Evolutionary conservation across 2,113 vertebrate species (phyloP), one percentile per base, ranked within the genome.

Genomic region (Datnioides undecimradiatus): DNA sequence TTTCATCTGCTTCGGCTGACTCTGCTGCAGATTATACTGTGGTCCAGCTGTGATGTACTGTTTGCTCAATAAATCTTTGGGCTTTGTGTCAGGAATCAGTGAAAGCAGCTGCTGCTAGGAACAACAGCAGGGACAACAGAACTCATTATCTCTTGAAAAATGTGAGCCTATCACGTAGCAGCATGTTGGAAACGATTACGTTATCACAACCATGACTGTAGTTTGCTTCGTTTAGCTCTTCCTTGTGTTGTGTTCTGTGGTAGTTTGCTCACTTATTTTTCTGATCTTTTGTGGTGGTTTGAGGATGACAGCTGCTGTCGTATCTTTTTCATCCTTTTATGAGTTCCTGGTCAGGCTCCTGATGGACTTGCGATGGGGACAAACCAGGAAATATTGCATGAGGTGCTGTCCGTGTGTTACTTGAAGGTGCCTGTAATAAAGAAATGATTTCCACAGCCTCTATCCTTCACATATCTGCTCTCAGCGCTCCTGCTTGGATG

Each of bases 81-180:
- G 34, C 60, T 84, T 70, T 81, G 73, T 81, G 69, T 87, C 70
- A 54, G 59, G 46, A 83, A 46, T 71, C 81, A 78, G 69, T 67
- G 48, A 62, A 79, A 81, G 65, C 82, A 82, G 74, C 78, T 87
- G 86, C 70, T 57, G 45, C 59, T 29, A 52, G 27, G 55, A 69
- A 73, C 38, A 78, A 65, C 52, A 60, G 60, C 72, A 48, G 38
- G 58, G 51, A 65, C 52, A 52, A 67, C 60, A 62, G 17, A 36
- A 38, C 25, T 60, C 13, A 66, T 41, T 62, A 79, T 41, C 41
- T 40, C 19, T 13, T 5, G n/a, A 75, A 59, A 82, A 69, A 74
- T 63, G 49, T 74, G 34, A 8, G 29, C 49, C 43, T 17, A 29
- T 80, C 82, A 69, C 64, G 23, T 38, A 38, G 49, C 60, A 38